phyloP scores from a whole-genome alignment of 1,140 invertebrate genomes.

The Cheumatopsyche charites region DNA sequence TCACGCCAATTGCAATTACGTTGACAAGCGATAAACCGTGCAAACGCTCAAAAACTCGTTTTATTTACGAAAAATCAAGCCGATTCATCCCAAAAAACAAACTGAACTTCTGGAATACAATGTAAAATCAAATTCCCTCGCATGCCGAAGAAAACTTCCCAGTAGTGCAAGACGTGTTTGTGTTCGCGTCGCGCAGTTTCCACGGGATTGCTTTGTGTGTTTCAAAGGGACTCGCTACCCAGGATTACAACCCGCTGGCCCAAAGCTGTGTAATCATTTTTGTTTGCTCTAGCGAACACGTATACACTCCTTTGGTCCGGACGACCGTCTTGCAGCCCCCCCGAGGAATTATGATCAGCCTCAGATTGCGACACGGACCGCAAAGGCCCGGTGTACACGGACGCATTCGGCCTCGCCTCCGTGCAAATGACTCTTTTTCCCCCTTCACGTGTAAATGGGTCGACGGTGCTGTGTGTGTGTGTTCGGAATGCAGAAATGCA shows the following conservation, averaged over 20 bases:
- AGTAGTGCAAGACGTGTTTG: too few species aligned
- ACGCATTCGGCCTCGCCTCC: too few species aligned
- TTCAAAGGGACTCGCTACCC: constrained; percentile 29
- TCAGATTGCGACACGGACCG: constrained; percentile 2
- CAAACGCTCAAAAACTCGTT: too few species aligned
- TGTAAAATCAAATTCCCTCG: too few species aligned
- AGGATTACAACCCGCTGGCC: constrained; percentile 37
- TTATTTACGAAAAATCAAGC: too few species aligned
- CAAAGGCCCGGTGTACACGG: too few species aligned
- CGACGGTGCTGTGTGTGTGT: not conserved
- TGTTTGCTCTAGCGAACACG: constrained; percentile 27
- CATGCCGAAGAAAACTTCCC: too few species aligned
- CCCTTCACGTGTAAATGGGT: constrained; percentile 1
- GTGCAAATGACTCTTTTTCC: too few species aligned
- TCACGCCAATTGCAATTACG: too few species aligned
- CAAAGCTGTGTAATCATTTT: constrained; percentile 45
- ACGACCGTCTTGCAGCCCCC: not conserved
- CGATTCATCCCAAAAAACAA: too few species aligned
- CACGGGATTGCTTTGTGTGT: constrained; percentile 25
- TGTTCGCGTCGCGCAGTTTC: not conserved
- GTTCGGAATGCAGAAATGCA: not conserved
- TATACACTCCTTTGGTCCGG: not conserved
- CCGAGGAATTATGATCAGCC: constrained; percentile 12
- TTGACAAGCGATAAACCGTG: too few species aligned
- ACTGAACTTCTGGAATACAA: too few species aligned